phyloP scores from a whole-genome alignment of 2,113 vertebrate genomes.

The Poecilia latipinna region DNA sequence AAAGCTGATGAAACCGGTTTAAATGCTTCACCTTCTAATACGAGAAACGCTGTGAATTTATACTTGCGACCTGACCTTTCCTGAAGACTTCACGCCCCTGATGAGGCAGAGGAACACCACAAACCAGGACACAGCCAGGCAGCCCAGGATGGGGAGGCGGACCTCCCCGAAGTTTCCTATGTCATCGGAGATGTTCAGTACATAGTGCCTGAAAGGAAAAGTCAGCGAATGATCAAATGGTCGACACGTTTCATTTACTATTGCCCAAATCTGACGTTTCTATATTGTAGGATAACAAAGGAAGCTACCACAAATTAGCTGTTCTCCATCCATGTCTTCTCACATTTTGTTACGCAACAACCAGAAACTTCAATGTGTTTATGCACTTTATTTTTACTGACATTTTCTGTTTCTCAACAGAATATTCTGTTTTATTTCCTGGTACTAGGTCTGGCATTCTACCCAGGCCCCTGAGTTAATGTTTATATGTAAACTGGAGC shows the following conservation, averaged over 20 bases:
- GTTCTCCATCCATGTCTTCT: background rate
- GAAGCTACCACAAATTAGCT: background rate
- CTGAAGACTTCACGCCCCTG: constrained; percentile 96
- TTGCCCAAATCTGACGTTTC: background rate
- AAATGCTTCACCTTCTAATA: background rate
- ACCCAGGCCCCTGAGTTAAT: too few relatives aligned
- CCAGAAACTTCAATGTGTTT: background rate
- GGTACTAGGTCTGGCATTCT: too few relatives aligned
- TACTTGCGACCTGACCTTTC: constrained; percentile 84
- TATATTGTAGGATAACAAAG: background rate
- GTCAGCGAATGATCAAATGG: too few relatives aligned
- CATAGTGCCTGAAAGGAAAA: constrained; percentile 84
- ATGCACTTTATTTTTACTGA: background rate
- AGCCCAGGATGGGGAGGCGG: constrained; percentile 92
- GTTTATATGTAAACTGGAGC: too few relatives aligned
- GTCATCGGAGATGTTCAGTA: constrained; percentile 91
- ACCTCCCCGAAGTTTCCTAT: constrained; percentile 96
- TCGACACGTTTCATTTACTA: background rate
- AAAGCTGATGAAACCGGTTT: constrained; percentile 3
- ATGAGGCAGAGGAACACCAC: constrained; percentile 99
- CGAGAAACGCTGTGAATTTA: background rate
- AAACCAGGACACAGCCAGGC: constrained; percentile 91
- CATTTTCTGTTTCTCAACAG: background rate
- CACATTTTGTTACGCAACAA: background rate
- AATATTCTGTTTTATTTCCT: background rate